These are phyloP conservation scores for Trichogramma evanescens DNA, from an alignment of 2,888 invertebrate species.

Conservation along the genomic window DNA sequence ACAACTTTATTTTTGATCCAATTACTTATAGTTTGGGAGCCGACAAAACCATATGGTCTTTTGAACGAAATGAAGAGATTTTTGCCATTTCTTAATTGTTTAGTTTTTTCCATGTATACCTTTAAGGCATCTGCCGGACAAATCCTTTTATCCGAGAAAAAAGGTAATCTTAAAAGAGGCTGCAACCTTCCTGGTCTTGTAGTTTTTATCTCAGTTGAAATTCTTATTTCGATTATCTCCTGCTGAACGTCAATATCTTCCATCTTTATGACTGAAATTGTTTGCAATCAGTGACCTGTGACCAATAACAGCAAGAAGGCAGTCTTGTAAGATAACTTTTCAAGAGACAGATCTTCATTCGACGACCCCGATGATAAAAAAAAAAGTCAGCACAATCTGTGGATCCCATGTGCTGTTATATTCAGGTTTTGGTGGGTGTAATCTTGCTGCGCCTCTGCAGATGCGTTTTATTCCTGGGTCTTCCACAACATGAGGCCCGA, in stretches of 20 bases:
- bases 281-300: conserved; percentile 17
- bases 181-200: not conserved
- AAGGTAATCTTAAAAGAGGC: too few relatives aligned
- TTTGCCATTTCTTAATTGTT: too few relatives aligned
- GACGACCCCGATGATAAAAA: not conserved
- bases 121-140: too few relatives aligned
- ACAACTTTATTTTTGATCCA: too few relatives aligned
- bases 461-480: not conserved
- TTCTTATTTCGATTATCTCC: conserved; percentile 1
- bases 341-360: not conserved
- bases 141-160: too few relatives aligned
- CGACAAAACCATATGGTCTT: too few relatives aligned
- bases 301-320: conserved; percentile 24
- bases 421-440: conserved; percentile 18
- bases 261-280: conserved; percentile 5
- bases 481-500: not conserved
- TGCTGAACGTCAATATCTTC: conserved; percentile 1
- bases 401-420: conserved; percentile 32
- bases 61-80: too few relatives aligned
- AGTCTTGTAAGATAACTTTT: conserved; percentile 21
- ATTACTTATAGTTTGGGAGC: too few relatives aligned
- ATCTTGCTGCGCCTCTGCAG: conserved; percentile 3
- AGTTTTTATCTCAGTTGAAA: conserved; percentile 14
- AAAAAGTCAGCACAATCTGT: not conserved
- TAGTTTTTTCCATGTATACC: too few relatives aligned